Evolutionary conservation across 2,888 invertebrate species (phyloP).

Genomic region (Pammene aurita): DNA sequence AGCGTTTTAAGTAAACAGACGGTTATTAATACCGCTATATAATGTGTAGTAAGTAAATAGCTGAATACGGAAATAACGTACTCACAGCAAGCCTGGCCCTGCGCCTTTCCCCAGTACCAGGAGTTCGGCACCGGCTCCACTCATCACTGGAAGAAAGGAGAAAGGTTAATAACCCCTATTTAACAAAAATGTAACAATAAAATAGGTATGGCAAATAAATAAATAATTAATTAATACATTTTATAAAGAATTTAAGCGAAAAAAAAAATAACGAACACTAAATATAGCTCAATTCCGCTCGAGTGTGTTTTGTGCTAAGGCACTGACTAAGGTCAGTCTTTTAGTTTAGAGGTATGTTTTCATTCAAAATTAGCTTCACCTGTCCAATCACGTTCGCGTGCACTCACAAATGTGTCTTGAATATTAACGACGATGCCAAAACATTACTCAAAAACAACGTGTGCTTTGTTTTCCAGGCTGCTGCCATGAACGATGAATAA

Average conservation of each 20-base stretch:
- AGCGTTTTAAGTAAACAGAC: too few relatives aligned
- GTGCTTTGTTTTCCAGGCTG: slow-evolving; percentile 8
- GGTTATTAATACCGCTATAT: too few relatives aligned
- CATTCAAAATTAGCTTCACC: neutral
- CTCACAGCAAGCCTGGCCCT: slow-evolving; percentile 76
- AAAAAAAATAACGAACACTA: too few relatives aligned
- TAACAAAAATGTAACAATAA: too few relatives aligned
- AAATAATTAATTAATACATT: too few relatives aligned
- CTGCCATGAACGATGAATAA: neutral
- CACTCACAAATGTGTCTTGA: neutral
- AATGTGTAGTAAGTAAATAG: too few relatives aligned
- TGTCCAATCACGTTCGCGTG: neutral
- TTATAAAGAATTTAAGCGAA: too few relatives aligned
- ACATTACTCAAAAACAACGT: slow-evolving; percentile 3
- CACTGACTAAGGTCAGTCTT: too few relatives aligned
- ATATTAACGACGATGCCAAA: slow-evolving; percentile 2
- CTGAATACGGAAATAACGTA: slow-evolving; percentile 47
- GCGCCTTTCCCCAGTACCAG: slow-evolving; percentile 70
- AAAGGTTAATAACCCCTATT: slow-evolving; percentile 10
- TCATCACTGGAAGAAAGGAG: slow-evolving; percentile 67
- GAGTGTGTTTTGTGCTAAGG: too few relatives aligned
- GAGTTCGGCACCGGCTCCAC: slow-evolving; percentile 75
- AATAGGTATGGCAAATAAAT: too few relatives aligned
- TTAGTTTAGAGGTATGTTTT: too few relatives aligned
- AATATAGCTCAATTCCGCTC: too few relatives aligned